Evolutionary conservation across 2,797 vertebrate species (phyloP).

Genomic region (Cyprinella venusta): DNA sequence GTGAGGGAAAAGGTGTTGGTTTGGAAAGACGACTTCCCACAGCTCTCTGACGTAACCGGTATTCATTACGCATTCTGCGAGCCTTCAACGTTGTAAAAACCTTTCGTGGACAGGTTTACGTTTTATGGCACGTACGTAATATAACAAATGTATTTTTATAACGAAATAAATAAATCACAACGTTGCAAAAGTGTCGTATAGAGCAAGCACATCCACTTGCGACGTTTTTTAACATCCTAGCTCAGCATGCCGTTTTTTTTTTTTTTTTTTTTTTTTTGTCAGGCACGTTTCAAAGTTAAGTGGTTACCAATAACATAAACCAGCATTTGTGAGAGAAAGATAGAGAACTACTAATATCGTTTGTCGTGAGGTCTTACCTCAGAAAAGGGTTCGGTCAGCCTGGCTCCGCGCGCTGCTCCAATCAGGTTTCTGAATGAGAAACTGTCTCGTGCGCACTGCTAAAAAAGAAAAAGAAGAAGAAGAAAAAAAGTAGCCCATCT

Average conservation of each 20-base stretch:
- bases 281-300: background rate
- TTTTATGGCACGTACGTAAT: background rate
- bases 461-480: background rate
- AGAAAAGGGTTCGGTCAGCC: background rate
- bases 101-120: too few species aligned
- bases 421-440: background rate
- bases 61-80: conserved; percentile 36
- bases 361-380: background rate
- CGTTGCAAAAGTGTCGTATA: background rate
- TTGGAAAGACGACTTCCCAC: conserved; percentile 38
- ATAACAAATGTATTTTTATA: background rate
- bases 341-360: background rate
- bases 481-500: background rate
- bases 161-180: background rate
- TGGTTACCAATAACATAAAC: background rate
- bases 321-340: background rate
- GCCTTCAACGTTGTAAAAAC: conserved; percentile 3
- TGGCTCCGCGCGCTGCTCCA: background rate
- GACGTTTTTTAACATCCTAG: background rate
- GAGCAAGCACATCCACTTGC: background rate
- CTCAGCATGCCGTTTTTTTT: background rate
- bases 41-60: conserved; percentile 47
- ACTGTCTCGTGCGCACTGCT: background rate
- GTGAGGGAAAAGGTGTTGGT: conserved; percentile 34
- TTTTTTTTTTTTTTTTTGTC: too few species aligned